Percentiles rank a stretch among this genome's conserved stretches.
Evolutionary conservation across 2,888 invertebrate genomes (phyloP).

Genomic region (Scelioninae gen. 2): DNA sequence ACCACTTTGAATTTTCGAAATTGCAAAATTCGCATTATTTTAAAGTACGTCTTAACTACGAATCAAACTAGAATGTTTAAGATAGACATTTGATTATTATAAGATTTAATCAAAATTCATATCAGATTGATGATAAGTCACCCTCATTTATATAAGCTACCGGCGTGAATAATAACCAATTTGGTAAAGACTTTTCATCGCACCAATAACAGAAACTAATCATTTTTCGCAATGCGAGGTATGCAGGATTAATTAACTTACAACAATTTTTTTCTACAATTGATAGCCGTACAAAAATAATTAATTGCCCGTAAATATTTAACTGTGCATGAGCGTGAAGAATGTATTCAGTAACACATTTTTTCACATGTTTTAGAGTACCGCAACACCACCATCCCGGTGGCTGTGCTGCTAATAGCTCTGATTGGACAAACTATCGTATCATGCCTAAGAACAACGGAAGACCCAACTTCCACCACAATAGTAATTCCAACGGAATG

Average conservation of each 20-base stretch:
- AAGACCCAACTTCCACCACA: conserved; percentile 5
- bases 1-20: no score
- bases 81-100: background rate
- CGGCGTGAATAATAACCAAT: background rate
- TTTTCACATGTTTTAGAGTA: background rate
- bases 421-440: background rate
- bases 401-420: conserved; percentile 4
- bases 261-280: no score
- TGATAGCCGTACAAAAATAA: no score
- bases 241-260: no score
- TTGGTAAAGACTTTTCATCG: background rate
- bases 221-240: background rate
- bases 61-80: no score
- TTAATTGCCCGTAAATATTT: no score
- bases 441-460: background rate
- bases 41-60: no score
- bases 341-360: background rate
- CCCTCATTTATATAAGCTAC: conserved; percentile 1
- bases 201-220: background rate
- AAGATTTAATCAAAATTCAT: background rate
- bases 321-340: background rate
- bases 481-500: conserved; percentile 38
- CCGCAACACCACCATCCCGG: background rate
- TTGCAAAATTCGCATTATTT: no score
- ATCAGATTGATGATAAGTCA: background rate